These are phyloP conservation scores for Polyergus mexicanus DNA, from an alignment of 1,140 invertebrate genomes.

Conservation along the genomic window DNA sequence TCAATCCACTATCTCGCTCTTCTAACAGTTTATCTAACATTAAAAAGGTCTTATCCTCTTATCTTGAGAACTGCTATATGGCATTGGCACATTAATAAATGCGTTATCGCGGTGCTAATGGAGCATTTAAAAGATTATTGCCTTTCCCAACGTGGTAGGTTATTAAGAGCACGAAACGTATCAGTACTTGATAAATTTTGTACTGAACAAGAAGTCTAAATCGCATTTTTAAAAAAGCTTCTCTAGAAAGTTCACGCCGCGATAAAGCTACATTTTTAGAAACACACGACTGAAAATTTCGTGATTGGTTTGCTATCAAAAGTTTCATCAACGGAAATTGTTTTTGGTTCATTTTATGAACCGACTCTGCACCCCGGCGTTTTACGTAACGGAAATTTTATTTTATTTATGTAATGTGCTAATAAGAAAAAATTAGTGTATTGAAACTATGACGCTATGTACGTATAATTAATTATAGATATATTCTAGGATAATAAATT, in stretches of 20 bases:
- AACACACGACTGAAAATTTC: background rate
- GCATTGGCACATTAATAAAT: background rate
- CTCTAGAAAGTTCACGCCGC: background rate
- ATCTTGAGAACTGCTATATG: background rate
- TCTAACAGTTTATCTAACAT: background rate
- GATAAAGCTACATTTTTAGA: background rate
- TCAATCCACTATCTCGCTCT: background rate
- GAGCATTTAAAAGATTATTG: conserved; percentile 10
- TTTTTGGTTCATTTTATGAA: too few species aligned
- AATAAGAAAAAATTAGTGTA: background rate
- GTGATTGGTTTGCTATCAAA: background rate
- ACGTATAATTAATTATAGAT: conserved; percentile 19
- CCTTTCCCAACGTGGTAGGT: background rate
- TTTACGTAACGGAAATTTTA: background rate
- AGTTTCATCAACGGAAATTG: background rate
- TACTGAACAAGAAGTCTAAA: background rate
- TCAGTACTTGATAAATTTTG: conserved; percentile 29
- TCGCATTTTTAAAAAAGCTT: background rate
- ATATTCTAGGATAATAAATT: conserved; percentile 4
- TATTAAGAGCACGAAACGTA: background rate
- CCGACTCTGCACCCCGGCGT: too few species aligned
- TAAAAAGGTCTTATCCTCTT: conserved; percentile 38
- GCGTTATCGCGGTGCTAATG: conserved; percentile 26
- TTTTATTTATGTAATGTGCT: background rate
- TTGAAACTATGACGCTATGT: conserved; percentile 4